phyloP scores from a whole-genome alignment of 2,888 invertebrate genomes.

The Mystacides longicornis region DNA sequence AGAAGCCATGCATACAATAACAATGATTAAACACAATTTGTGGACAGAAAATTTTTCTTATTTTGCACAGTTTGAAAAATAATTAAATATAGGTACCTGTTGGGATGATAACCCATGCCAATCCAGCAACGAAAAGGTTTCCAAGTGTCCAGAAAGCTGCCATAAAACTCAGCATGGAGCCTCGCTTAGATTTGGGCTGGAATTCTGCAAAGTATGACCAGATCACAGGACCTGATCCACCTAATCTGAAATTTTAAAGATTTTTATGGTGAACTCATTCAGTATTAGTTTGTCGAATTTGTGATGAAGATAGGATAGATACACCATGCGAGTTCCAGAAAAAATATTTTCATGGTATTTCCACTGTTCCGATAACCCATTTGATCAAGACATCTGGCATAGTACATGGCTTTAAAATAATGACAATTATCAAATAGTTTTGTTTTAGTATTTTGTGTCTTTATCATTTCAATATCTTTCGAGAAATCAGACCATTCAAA shows the following conservation, averaged over 20 bases:
- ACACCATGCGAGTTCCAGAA: too few relatives aligned
- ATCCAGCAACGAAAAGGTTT: constrained; percentile 83
- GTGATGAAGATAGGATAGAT: too few relatives aligned
- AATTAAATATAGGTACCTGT: constrained; percentile 35
- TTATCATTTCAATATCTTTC: too few relatives aligned
- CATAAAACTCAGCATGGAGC: constrained; percentile 89
- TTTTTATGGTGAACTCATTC: too few relatives aligned
- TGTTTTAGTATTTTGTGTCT: too few relatives aligned
- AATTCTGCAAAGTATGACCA: constrained; percentile 95
- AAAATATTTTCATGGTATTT: not conserved
- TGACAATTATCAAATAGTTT: too few relatives aligned
- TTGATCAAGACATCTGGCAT: too few relatives aligned
- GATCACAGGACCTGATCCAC: constrained; percentile 86
- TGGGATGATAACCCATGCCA: constrained; percentile 69
- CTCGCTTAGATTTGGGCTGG: constrained; percentile 83
- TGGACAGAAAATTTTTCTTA: not conserved
- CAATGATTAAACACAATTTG: not conserved
- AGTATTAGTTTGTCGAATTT: too few relatives aligned
- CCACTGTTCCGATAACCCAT: too few relatives aligned
- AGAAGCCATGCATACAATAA: too few relatives aligned
- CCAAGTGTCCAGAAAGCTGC: constrained; percentile 94
- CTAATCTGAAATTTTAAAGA: constrained; percentile 55
- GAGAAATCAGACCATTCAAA: too few relatives aligned
- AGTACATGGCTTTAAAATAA: too few relatives aligned
- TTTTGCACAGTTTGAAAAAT: not conserved